A percentile compares a stretch with the other conserved stretches of the same genome.
These are phyloP conservation scores for Drosophila equinoxialis DNA, from an alignment of 1,140 invertebrate genomes.

Conservation along the genomic window DNA sequence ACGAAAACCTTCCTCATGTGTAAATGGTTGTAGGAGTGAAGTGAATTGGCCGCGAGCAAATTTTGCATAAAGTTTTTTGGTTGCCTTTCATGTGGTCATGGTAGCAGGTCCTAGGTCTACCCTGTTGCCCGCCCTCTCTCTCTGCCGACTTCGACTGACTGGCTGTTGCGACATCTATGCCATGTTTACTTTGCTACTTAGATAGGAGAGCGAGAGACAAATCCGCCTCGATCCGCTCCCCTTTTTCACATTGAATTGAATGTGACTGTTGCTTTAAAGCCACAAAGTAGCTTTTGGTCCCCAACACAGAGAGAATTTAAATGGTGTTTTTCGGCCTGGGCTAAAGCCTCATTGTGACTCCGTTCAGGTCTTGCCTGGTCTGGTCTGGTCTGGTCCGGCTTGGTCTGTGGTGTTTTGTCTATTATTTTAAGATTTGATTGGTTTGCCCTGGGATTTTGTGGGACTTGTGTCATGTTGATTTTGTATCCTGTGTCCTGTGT, in stretches of 20 bases:
- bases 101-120: conserved; percentile 12
- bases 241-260: conserved; percentile 10
- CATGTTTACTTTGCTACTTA: conserved; percentile 76
- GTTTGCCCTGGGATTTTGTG: conserved; percentile 34
- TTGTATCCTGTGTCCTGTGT: conserved; percentile 4
- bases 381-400: conserved; percentile 2
- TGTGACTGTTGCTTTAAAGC: conserved; percentile 66
- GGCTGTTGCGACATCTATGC: conserved; percentile 64
- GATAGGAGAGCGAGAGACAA: conserved; percentile 27
- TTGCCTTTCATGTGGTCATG: conserved; percentile 60
- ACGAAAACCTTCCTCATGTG: conserved; percentile 3
- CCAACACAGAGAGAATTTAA: conserved; percentile 50
- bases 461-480: conserved; percentile 39
- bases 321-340: conserved; percentile 44
- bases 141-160: neutral
- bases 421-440: conserved; percentile 69
- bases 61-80: conserved; percentile 60
- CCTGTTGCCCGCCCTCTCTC: conserved; percentile 1
- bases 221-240: neutral
- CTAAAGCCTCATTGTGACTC: conserved; percentile 27
- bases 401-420: conserved; percentile 55
- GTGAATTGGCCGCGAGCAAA: conserved; percentile 51
- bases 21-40: neutral
- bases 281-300: conserved; percentile 67
- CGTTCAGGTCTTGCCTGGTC: neutral